Evolutionary conservation across 2,797 vertebrate species (phyloP).

Genomic region (Manis pentadactyla): DNA sequence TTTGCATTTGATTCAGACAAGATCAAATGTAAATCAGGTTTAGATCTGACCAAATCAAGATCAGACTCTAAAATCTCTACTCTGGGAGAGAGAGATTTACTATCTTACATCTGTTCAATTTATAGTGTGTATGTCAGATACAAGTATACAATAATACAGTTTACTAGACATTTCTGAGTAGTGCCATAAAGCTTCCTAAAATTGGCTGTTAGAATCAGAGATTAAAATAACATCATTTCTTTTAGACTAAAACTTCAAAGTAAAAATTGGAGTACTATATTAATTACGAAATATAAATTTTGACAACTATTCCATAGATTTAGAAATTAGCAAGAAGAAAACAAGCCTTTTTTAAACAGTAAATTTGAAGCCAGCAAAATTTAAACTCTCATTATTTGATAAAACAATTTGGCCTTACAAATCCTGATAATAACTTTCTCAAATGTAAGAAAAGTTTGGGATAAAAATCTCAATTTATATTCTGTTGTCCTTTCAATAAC

Average conservation of each 20-base stretch:
- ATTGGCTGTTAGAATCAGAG: conserved; percentile 78
- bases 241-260: conserved; percentile 71
- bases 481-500: neutral
- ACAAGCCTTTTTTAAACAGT: neutral
- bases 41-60: too few species aligned
- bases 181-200: conserved; percentile 81
- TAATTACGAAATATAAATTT: conserved; percentile 84
- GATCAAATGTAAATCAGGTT: neutral
- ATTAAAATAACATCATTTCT: conserved; percentile 78
- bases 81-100: conserved; percentile 68
- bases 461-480: conserved; percentile 12
- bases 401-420: neutral
- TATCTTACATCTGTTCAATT: conserved; percentile 76
- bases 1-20: conserved; percentile 68
- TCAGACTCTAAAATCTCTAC: conserved; percentile 13
- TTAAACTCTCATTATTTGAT: neutral
- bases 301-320: conserved; percentile 72
- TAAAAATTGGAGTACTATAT: conserved; percentile 76
- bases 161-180: conserved; percentile 78
- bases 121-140: conserved; percentile 75
- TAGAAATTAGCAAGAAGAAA: conserved; percentile 44
- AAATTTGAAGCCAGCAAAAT: neutral
- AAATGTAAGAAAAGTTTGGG: neutral
- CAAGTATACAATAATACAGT: conserved; percentile 76
- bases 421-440: neutral